phyloP scores from a whole-genome alignment of 1,140 invertebrate species.

The Dendroctonus ponderosae region DNA sequence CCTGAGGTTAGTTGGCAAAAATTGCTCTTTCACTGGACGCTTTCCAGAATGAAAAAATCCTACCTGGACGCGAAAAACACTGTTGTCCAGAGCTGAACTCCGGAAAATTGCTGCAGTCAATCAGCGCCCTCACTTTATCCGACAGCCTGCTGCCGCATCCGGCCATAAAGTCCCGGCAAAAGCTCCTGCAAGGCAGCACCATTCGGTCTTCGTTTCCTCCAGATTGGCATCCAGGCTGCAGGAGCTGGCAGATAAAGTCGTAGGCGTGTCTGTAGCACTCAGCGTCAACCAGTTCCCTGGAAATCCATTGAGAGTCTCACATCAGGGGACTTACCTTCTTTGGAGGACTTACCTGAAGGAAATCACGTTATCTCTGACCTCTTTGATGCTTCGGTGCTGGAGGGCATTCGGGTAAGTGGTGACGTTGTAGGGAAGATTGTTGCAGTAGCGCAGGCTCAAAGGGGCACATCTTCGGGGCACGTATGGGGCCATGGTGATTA shows the following conservation, averaged over 20 bases:
- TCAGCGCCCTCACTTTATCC: conserved; percentile 63
- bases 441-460: conserved; percentile 69
- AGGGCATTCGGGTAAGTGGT: conserved; percentile 84
- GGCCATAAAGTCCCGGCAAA: conserved; percentile 80
- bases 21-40: no score
- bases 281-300: conserved; percentile 73
- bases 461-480: conserved; percentile 66
- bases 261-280: conserved; percentile 82
- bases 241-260: conserved; percentile 80
- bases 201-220: conserved; percentile 56
- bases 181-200: conserved; percentile 74
- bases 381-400: conserved; percentile 60
- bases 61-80: conserved; percentile 75
- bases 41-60: conserved; percentile 3
- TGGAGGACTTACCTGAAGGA: conserved; percentile 66
- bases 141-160: conserved; percentile 76
- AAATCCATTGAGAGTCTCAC: background rate
- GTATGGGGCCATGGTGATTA: conserved; percentile 54
- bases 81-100: conserved; percentile 70
- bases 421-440: conserved; percentile 70
- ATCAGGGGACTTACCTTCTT: background rate
- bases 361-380: conserved; percentile 74
- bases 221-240: conserved; percentile 73
- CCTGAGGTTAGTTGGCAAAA: no score
- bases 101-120: conserved; percentile 80